These are phyloP conservation scores for Whitmania pigra DNA, from an alignment of 1,140 invertebrate species.

Conservation along the genomic window DNA sequence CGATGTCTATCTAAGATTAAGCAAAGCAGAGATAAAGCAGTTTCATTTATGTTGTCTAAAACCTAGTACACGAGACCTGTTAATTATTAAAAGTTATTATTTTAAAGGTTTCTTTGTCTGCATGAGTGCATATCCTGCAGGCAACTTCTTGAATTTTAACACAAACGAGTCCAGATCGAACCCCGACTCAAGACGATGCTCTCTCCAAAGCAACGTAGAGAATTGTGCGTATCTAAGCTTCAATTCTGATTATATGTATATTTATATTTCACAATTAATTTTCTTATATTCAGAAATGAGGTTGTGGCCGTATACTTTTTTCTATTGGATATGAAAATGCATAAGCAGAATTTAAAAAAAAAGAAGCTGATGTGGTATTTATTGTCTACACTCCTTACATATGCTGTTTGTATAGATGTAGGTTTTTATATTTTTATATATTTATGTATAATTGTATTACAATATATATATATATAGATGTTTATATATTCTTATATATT, in stretches of 20 bases:
- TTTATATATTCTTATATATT: neutral
- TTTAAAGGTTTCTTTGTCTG: slow-evolving; percentile 1
- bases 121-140: neutral
- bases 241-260: neutral
- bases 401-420: neutral
- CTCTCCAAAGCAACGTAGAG: slow-evolving; percentile 95
- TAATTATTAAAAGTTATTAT: neutral
- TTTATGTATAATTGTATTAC: too few relatives aligned
- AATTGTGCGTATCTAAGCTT: slow-evolving; percentile 64
- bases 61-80: neutral
- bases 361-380: slow-evolving; percentile 77
- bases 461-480: too few relatives aligned
- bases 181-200: slow-evolving; percentile 82
- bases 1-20: neutral
- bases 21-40: neutral
- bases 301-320: slow-evolving; percentile 95
- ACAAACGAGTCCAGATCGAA: neutral
- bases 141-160: neutral
- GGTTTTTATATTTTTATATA: too few relatives aligned
- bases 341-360: slow-evolving; percentile 86
- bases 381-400: neutral
- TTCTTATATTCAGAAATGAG: slow-evolving; percentile 65
- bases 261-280: neutral
- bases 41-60: neutral
- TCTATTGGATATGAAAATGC: slow-evolving; percentile 90